Percentiles rank a stretch among this genome's conserved stretches.
These are phyloP conservation scores for Dysdera silvatica DNA, from an alignment of 1,140 invertebrate genomes.

Conservation along the genomic window DNA sequence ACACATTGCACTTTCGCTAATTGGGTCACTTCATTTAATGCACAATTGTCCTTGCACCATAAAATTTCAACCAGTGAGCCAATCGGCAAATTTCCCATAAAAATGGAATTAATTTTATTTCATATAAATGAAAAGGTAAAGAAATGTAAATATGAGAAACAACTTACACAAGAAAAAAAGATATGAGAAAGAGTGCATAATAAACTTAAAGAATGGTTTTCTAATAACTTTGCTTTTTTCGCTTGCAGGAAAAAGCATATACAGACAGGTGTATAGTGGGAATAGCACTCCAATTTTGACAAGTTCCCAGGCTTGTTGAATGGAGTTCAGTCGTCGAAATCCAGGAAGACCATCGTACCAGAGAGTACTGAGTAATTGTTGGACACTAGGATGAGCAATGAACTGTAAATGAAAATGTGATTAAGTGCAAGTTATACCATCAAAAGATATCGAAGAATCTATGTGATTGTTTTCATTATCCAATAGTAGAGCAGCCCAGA, in stretches of 20 bases:
- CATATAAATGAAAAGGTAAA: not conserved
- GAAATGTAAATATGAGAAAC: not conserved
- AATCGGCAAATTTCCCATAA: no score
- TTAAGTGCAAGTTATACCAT: no score
- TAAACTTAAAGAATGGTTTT: slow-evolving; percentile 98
- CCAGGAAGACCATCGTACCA: slow-evolving; percentile 95
- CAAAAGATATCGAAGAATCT: not conserved
- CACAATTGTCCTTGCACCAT: not conserved
- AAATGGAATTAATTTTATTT: not conserved
- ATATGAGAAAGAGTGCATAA: slow-evolving; percentile 95
- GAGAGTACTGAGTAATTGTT: slow-evolving; percentile 91
- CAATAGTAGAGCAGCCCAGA: no score
- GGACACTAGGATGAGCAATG: slow-evolving; percentile 95
- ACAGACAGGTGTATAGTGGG: slow-evolving; percentile 84
- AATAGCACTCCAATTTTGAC: slow-evolving; percentile 86
- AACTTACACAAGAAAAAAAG: slow-evolving; percentile 83
- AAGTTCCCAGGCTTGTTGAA: slow-evolving; percentile 84
- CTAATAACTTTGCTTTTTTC: slow-evolving; percentile 79
- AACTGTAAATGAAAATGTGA: slow-evolving; percentile 80
- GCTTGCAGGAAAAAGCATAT: slow-evolving; percentile 85
- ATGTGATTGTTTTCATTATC: not conserved
- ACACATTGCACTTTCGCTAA: no score
- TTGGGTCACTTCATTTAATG: no score
- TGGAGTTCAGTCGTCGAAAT: slow-evolving; percentile 88
- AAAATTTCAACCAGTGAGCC: no score